A percentile compares a stretch with the other conserved stretches of the same genome.
These are phyloP conservation scores for Thumatha senex DNA, from an alignment of 2,888 invertebrate genomes.

Conservation along the genomic window DNA sequence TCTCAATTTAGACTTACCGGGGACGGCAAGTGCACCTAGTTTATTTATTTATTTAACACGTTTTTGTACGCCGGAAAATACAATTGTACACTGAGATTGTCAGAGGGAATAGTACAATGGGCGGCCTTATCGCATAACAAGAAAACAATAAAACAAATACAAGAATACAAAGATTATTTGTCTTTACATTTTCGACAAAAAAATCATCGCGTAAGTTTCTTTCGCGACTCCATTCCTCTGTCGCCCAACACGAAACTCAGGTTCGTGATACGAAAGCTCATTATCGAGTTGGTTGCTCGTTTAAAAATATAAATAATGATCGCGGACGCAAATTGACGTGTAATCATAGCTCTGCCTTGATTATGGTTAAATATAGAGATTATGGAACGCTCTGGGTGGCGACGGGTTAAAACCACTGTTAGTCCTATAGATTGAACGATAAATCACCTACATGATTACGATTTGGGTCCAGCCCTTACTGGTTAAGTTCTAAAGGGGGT, in stretches of 20 bases:
- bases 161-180: too few relatives aligned
- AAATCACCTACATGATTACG: conserved; percentile 7
- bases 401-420: conserved; percentile 20
- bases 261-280: conserved; percentile 73
- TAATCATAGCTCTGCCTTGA: conserved; percentile 72
- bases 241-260: conserved; percentile 44
- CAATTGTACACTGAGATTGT: too few relatives aligned
- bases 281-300: conserved; percentile 76
- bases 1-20: too few relatives aligned
- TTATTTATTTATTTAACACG: too few relatives aligned
- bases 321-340: conserved; percentile 73
- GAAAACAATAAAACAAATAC: too few relatives aligned
- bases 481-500: neutral
- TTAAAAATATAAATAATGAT: conserved; percentile 79
- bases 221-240: conserved; percentile 40
- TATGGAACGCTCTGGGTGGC: conserved; percentile 45
- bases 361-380: conserved; percentile 79
- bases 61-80: too few relatives aligned
- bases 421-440: conserved; percentile 14
- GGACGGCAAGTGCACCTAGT: too few relatives aligned
- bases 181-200: too few relatives aligned
- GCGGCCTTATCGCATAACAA: too few relatives aligned
- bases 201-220: too few relatives aligned
- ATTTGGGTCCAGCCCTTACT: conserved; percentile 1
- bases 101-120: too few relatives aligned